Evolutionary conservation across 2,113 vertebrate species (phyloP).

Genomic region (Paradoxurus hermaphroditus): DNA sequence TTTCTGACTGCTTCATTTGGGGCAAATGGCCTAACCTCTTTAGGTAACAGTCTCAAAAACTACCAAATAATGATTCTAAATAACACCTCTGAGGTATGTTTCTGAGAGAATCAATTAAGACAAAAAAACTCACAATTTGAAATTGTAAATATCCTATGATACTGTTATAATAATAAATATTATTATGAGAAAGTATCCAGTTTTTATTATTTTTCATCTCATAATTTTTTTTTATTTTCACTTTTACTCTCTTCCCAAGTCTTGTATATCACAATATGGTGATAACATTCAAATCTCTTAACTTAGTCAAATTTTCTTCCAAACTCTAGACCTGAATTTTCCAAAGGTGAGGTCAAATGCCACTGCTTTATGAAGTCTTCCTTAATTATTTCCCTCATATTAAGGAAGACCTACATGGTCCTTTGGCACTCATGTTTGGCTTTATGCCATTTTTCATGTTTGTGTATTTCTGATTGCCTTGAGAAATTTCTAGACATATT

Average conservation of each 20-base stretch:
- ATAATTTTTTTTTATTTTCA: background rate
- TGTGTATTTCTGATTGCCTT: background rate
- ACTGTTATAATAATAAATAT: background rate
- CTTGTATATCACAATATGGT: background rate
- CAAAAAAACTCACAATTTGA: background rate
- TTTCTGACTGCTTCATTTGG: background rate
- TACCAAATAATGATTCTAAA: background rate
- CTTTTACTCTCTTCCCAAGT: background rate
- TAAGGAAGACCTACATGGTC: background rate
- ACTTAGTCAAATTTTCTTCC: conserved; percentile 24
- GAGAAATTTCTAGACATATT: background rate
- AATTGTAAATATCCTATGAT: background rate
- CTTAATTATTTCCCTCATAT: background rate
- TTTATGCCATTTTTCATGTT: background rate
- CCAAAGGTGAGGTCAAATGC: background rate
- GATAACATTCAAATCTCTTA: background rate
- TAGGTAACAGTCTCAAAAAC: background rate
- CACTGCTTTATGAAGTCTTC: background rate
- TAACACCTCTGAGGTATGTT: background rate
- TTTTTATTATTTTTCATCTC: background rate
- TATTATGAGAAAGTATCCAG: background rate
- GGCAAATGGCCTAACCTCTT: background rate
- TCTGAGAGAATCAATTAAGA: background rate
- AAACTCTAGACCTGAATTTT: background rate
- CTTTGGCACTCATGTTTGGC: background rate